phyloP scores from a whole-genome alignment of 2,888 invertebrate genomes.

The Achlya flavicornis region DNA sequence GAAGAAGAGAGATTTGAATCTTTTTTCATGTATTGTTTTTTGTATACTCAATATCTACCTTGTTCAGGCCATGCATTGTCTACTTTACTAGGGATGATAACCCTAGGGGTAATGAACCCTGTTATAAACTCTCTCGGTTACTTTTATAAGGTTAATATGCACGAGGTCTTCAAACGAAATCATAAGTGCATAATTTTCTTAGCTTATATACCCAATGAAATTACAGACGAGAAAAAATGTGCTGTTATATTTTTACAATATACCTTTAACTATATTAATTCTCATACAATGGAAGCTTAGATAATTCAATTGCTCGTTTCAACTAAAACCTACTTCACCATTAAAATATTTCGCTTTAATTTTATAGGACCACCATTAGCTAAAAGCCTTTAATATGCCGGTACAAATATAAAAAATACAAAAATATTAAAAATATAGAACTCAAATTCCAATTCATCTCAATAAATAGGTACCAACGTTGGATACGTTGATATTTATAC shows the following conservation, averaged over 20 bases:
- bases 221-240: background rate
- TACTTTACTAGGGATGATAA: background rate
- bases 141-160: background rate
- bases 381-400: too few species aligned
- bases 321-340: too few species aligned
- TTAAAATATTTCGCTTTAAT: too few species aligned
- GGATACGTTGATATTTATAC: too few species aligned
- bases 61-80: background rate
- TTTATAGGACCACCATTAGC: too few species aligned
- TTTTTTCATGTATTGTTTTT: background rate
- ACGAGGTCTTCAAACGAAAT: background rate
- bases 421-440: background rate
- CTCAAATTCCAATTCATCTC: background rate
- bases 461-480: background rate
- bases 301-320: too few species aligned
- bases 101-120: background rate
- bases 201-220: conserved; percentile 1
- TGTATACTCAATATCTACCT: background rate
- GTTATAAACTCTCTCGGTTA: background rate
- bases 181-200: background rate
- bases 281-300: too few species aligned
- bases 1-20: too few species aligned
- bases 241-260: background rate
- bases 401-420: too few species aligned
- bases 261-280: too few species aligned